phyloP scores from a whole-genome alignment of 2,888 invertebrate genomes.

The Noctua fimbriata region DNA sequence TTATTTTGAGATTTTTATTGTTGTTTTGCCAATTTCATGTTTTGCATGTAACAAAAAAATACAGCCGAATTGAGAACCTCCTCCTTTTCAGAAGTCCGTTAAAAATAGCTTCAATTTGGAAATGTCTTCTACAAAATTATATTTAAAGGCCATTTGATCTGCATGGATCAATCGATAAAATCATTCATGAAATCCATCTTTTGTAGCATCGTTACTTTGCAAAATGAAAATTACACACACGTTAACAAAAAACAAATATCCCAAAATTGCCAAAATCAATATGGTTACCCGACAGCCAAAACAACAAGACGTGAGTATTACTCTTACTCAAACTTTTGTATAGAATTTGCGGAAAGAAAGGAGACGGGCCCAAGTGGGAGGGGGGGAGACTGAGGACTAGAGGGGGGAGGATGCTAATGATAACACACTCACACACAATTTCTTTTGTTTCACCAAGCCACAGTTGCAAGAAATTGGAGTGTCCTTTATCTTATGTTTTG shows the following conservation, averaged over 20 bases:
- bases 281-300: constrained; percentile 73
- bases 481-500: constrained; percentile 63
- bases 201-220: not conserved
- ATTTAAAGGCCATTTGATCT: not conserved
- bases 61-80: too few relatives aligned
- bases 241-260: constrained; percentile 7
- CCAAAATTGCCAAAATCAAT: not conserved
- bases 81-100: too few relatives aligned
- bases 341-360: constrained; percentile 85
- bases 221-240: not conserved
- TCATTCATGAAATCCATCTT: too few relatives aligned
- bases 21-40: not conserved
- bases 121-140: too few relatives aligned
- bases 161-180: not conserved
- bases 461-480: constrained; percentile 66
- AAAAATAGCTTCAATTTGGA: not conserved
- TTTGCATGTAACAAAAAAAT: too few relatives aligned
- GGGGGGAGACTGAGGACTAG: constrained; percentile 28
- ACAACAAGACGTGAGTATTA: constrained; percentile 87
- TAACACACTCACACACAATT: constrained; percentile 79
- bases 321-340: constrained; percentile 90
- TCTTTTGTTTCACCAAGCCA: constrained; percentile 74
- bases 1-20: not conserved
- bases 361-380: constrained; percentile 66
- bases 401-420: constrained; percentile 73